These are phyloP conservation scores for Metacarcinus magister DNA, from an alignment of 2,888 invertebrate species.

Conservation along the genomic window DNA sequence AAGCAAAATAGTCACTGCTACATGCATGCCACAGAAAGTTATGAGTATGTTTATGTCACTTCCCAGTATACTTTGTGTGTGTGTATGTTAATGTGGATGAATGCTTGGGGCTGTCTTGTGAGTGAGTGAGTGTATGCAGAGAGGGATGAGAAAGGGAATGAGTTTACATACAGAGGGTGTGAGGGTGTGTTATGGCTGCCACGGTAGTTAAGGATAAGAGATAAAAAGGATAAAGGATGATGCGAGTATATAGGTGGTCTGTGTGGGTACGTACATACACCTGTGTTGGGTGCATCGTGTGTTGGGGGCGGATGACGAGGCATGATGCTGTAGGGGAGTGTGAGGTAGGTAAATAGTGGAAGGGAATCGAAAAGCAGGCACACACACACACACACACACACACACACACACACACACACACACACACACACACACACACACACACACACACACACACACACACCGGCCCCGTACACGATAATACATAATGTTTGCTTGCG, in stretches of 20 bases:
- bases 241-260: neutral
- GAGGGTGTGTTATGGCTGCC: neutral
- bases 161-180: neutral
- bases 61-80: neutral
- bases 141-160: neutral
- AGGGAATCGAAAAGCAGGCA: neutral
- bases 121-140: neutral
- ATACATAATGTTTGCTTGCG: neutral
- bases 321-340: neutral
- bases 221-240: neutral
- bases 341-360: neutral
- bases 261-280: neutral
- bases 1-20: neutral
- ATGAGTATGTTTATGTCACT: neutral
- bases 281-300: neutral
- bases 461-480: neutral
- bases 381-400: neutral
- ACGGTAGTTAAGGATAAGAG: neutral
- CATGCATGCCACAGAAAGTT: neutral
- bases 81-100: neutral
- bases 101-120: neutral
- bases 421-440: too few species aligned
- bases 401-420: neutral
- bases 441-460: neutral
- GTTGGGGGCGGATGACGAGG: slow-evolving; percentile 14